Base-by-base conservation (phyloP, 1,140 invertebrate genomes). In the Drosophila sp. region DNA sequence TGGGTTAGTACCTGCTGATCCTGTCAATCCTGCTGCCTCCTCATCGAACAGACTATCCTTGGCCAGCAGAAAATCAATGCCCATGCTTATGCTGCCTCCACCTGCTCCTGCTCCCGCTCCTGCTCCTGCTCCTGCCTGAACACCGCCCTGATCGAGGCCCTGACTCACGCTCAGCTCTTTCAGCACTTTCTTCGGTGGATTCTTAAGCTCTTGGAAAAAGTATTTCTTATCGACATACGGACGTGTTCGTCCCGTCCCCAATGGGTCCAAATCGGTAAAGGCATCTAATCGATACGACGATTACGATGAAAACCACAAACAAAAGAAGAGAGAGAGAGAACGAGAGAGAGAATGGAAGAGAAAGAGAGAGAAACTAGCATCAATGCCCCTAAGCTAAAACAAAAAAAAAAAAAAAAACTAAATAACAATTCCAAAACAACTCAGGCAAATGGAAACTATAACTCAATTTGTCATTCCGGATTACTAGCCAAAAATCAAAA, bases 221-320 rank as follows among this genome's bases (percentile, higher is more conserved):
- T 97, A 96, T 94, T 98, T 98, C 93, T 97, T 97, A 94, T 98
- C 97, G 80, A 98, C 95, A 93, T 97, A 98, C 54, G 97, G 97
- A 93, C 96, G 96, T 93, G 95, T 97, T 91, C 96, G 94, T 79
- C 97, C 97, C 74, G 96, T 97, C 87, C 97, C 97, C 85, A 98
- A 92, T 62, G 97, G 97, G 94, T 98, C 97, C 92, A 98, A 93
- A 92, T 98, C 97, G 38, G 96, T 97, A 93, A 98, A 98, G 75
- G 98, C 96, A 93, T 97, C 97, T 93, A 60, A 32, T 66, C 56
- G 71, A 72, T 25, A 67, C 68, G 71, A 58, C 29, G 27, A 70
- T 25, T 29, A 10, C 30, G 50, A 32, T 38, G 25, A 29, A 11
- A 38, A 32, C 68, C 40, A 71, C 60, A 50, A 60, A 71, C 66